Evolutionary conservation across 2,797 vertebrate genomes (phyloP).

Genomic region (Falco columbarius): DNA sequence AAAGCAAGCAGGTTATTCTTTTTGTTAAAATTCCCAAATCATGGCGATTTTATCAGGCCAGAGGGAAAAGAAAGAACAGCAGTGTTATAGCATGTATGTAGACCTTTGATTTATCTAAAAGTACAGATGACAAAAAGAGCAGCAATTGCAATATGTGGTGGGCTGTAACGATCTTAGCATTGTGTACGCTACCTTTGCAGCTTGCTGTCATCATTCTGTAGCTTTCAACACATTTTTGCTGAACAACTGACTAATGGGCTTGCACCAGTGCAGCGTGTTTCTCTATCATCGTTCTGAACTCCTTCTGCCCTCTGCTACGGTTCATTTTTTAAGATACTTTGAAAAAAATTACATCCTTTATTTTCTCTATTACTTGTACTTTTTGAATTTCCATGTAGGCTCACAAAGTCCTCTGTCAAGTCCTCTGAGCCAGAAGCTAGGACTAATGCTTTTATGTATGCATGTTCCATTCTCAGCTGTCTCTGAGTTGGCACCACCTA

Average conservation of each 20-base stretch:
- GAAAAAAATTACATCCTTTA: neutral
- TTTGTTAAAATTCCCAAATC: neutral
- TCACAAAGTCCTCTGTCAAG: neutral
- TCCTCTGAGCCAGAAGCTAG: neutral
- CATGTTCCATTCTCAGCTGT: neutral
- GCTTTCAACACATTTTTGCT: neutral
- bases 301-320: neutral
- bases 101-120: neutral
- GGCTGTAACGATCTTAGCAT: neutral
- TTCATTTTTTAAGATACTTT: neutral
- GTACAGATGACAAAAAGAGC: neutral
- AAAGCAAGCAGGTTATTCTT: neutral
- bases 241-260: neutral
- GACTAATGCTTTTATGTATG: neutral
- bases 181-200: neutral
- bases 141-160: neutral
- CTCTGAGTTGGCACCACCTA: neutral
- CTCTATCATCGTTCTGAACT: neutral
- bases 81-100: neutral
- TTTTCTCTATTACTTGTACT: neutral
- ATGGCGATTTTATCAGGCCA: neutral
- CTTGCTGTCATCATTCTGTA: fast-evolving
- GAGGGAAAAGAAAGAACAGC: neutral
- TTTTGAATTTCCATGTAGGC: neutral
- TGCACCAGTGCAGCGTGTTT: neutral